These are phyloP conservation scores for Drosophila pseudoananassae DNA, from an alignment of 1,140 invertebrate genomes.

Conservation along the genomic window DNA sequence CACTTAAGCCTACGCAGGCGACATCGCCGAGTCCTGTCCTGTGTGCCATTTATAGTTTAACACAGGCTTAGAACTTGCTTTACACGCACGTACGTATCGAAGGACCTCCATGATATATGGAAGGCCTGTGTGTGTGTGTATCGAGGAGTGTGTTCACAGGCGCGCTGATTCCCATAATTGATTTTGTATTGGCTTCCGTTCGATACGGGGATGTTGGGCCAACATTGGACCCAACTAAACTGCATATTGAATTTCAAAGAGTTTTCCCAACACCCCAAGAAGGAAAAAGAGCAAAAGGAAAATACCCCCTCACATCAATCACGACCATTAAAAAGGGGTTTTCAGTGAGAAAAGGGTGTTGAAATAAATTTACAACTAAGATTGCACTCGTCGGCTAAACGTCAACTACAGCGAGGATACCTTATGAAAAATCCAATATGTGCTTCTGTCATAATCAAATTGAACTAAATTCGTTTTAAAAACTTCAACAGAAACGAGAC, in stretches of 20 bases:
- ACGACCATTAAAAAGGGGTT: conserved; percentile 7
- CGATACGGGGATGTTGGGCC: conserved; percentile 33
- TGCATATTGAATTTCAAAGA: conserved; percentile 80
- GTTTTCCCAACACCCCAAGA: conserved; percentile 27
- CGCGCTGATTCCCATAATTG: conserved; percentile 81
- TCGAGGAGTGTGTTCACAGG: conserved; percentile 34
- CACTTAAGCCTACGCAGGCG: conserved; percentile 73
- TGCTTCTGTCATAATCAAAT: conserved; percentile 64
- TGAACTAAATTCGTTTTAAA: conserved; percentile 69
- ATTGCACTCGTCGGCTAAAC: conserved; percentile 50
- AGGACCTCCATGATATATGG: conserved; percentile 48
- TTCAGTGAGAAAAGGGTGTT: conserved; percentile 4
- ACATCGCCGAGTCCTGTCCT: conserved; percentile 39
- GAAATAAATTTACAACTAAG: conserved; percentile 28
- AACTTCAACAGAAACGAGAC: conserved; percentile 36
- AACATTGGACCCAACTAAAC: conserved; percentile 29
- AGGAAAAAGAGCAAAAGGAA: conserved; percentile 4
- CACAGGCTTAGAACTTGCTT: conserved; percentile 79
- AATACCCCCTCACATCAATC: conserved; percentile 45
- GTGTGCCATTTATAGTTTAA: conserved; percentile 78
- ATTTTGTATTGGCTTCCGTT: conserved; percentile 75
- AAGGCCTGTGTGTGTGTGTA: conserved; percentile 12
- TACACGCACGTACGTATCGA: conserved; percentile 63
- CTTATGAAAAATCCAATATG: conserved; percentile 28
- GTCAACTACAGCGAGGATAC: conserved; percentile 43